Base-by-base conservation (phyloP, 2,797 vertebrate species). In the Lutjanus campechanus region DNA sequence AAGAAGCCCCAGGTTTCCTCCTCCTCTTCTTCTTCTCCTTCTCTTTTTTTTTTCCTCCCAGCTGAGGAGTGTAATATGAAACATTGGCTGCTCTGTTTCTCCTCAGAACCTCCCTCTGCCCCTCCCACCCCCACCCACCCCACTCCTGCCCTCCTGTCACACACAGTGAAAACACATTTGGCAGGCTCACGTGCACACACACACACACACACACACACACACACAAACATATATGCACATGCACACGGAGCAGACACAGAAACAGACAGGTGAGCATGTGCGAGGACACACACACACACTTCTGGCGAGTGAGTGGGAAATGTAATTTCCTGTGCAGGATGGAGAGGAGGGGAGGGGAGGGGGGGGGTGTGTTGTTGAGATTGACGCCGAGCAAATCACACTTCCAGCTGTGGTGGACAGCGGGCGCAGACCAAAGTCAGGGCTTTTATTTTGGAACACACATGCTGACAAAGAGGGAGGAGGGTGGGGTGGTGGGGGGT, bases 21-120 rank as follows among this genome's bases (percentile, higher is more conserved):
- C 80, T 80, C 89, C 70, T 79, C 58, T 65, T 77, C 54, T 51
- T 53, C 62, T 44, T 72, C 50, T 49, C 75, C 49, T 36, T 81
- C 65, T 29, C 54, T 16, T 8, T 40, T 12, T 64, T 60, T 61
- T 79, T 25, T 68, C 20, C 15, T 46, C 64, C 61, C 69, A 75
- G 83, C 81, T 69, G 67, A 77, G 77, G 76, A 90, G 84, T 93
- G 95, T 95, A 96, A 96, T 92, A 89, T 88, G 94, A 96, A 94
- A 93, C 94, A 86, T 71, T 82, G 84, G 84, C 77, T 56, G 49
- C 84, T 88, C 89, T 92, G 92, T 89, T 93, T 93, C 78, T 82
- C 67, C 88, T 91, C 85, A 87, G 92, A 88, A 86, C 89, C 92
- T 89, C 90, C 91, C 67, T 62, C 69, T 0, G 62, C 40, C 83